These are phyloP conservation scores for Muscicapa comitata DNA, from an alignment of 2,797 vertebrate genomes.

Conservation along the genomic window DNA sequence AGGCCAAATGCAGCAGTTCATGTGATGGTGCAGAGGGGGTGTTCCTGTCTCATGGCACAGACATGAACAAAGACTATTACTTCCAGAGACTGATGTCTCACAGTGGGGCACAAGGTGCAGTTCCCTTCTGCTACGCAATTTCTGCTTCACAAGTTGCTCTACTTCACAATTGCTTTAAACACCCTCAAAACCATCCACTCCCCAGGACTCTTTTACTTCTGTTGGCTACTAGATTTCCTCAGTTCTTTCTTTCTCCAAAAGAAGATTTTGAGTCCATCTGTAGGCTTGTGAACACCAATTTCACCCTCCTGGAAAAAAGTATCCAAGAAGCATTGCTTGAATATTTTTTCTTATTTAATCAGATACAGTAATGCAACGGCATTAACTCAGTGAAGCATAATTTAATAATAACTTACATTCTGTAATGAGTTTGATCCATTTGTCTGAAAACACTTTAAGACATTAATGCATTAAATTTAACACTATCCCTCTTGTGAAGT, in stretches of 20 bases:
- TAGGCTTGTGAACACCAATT: background rate
- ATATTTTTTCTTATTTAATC: constrained; percentile 13
- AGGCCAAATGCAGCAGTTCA: background rate
- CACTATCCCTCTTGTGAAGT: constrained; percentile 47
- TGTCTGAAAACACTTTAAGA: constrained; percentile 53
- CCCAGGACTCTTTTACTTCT: background rate
- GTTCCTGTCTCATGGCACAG: background rate
- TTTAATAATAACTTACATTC: constrained; percentile 52
- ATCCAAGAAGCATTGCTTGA: background rate
- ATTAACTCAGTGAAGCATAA: constrained; percentile 25
- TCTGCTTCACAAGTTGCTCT: background rate
- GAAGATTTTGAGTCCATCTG: background rate
- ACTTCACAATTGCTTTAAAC: background rate
- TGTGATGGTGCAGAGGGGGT: background rate
- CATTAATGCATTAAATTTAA: constrained; percentile 55
- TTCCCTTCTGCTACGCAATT: background rate
- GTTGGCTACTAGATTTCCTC: background rate
- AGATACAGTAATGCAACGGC: background rate
- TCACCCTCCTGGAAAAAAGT: background rate
- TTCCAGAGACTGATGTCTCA: background rate
- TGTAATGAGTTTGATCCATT: constrained; percentile 40
- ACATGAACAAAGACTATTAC: background rate
- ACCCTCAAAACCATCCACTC: background rate
- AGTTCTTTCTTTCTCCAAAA: background rate
- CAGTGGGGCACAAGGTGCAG: background rate